Evolutionary conservation across 2,797 vertebrate genomes (phyloP), one percentile per base, ranked within the genome.

Genomic region (Scomberomorus guttatus): DNA sequence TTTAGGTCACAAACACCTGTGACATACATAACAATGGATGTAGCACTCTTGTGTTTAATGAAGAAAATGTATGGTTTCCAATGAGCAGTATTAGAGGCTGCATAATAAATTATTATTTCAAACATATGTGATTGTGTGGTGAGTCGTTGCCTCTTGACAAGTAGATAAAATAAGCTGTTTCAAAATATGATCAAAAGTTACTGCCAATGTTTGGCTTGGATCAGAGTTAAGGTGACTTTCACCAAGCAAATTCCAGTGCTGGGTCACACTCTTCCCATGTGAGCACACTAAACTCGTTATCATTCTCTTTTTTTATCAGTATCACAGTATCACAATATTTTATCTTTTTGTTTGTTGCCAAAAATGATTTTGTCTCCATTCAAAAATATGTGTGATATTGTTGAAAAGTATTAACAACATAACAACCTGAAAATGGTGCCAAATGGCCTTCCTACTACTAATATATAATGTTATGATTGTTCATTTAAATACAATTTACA

Each of bases 161-260:
- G 10, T 57, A 17, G 10, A 27, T 69, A 14, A 84, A 60, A 86
- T 83, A 78, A 67, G 44, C 57, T 75, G 44, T 85, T 92, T 68
- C 20, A 81, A 72, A 78, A 77, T 80, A 48, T 83, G 81, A 83
- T 60, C 74, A 17, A 37, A 61, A 66, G 75, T 92, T 75, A 89
- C 77, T 63, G 73, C 68, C 54, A 2, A 50, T 94, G 88, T 95
- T 95, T 95, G 83, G 75, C 54, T 92, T 94, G 90, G 90, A 86
- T 13, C 11, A 52, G 58, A 76, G 60, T 79, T 75, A 65, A 79
- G 77, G 80, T 91, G 83, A 88, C 68, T 44, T 76, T 83, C 22
- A 81, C 72, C 29, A 70, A 34, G 20, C 67, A 37, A 18, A 64
- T 20, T 25, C 51, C 67, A 81, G 2, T 46, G 11, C 63, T 0